Conservation (phyloP, 2,797 vertebrate species). For the Cirrhinus mrigala region DNA sequence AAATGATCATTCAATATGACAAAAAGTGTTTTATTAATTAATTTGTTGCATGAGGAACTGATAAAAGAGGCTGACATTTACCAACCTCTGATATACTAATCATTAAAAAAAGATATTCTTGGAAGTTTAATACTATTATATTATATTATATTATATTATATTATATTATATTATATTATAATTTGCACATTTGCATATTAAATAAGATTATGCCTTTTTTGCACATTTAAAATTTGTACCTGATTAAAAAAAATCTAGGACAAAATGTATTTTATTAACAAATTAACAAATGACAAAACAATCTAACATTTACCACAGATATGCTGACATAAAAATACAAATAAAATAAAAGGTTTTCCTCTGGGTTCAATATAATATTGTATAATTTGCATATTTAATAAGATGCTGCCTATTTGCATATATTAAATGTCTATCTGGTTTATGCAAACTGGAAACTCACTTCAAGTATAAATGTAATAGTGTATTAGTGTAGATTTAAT, state of each 20-base stretch:
- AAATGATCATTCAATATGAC: neutral
- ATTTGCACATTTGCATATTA: neutral
- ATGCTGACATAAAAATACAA: too few relatives aligned
- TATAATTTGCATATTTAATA: too few relatives aligned
- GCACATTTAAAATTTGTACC: neutral
- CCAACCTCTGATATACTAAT: neutral
- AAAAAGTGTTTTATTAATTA: neutral
- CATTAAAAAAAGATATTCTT: neutral
- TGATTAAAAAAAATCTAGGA: neutral
- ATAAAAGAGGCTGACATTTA: neutral
- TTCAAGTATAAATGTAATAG: neutral
- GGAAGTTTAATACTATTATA: too few relatives aligned
- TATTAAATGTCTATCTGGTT: too few relatives aligned
- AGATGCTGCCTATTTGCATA: too few relatives aligned
- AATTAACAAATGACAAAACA: too few relatives aligned
- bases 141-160: too few relatives aligned
- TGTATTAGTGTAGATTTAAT: neutral
- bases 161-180: too few relatives aligned
- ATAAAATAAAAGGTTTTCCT: too few relatives aligned
- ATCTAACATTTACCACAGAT: too few relatives aligned
- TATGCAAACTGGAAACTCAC: too few relatives aligned
- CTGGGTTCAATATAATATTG: too few relatives aligned
- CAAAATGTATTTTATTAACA: neutral
- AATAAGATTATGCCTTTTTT: neutral
- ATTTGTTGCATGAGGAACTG: neutral